These are phyloP conservation scores for Equus przewalskii DNA, from an alignment of 2,113 vertebrate genomes.

Conservation along the genomic window DNA sequence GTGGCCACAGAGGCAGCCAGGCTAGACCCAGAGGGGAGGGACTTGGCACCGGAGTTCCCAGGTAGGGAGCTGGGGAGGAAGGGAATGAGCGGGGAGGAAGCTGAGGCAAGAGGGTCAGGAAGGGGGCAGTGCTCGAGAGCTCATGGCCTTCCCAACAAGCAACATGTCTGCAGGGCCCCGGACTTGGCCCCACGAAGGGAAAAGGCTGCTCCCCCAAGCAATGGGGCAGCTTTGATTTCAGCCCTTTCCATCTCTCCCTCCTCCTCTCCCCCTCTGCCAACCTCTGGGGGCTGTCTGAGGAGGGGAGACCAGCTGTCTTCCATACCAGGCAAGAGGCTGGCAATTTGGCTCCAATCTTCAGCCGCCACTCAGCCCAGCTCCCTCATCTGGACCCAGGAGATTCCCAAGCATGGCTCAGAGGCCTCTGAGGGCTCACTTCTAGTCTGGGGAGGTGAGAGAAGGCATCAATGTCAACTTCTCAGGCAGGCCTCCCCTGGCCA, in stretches of 20 bases:
- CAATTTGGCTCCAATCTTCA: background rate
- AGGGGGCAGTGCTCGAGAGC: background rate
- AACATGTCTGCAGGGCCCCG: background rate
- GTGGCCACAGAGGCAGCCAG: conserved; percentile 33
- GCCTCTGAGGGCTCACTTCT: background rate
- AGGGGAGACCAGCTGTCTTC: background rate
- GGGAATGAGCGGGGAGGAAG: conserved; percentile 44
- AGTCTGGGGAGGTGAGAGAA: background rate
- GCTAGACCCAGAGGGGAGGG: conserved; percentile 36
- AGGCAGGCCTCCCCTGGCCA: conserved; percentile 15
- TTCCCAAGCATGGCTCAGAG: background rate
- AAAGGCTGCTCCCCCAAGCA: background rate
- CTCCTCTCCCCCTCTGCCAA: background rate
- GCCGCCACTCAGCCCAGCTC: background rate
- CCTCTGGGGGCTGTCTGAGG: background rate
- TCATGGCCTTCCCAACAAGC: background rate
- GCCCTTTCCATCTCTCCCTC: background rate
- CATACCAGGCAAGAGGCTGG: background rate
- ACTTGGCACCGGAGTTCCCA: background rate
- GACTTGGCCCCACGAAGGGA: background rate
- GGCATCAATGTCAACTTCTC: background rate
- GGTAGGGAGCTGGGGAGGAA: conserved; percentile 12
- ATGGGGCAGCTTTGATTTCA: fast-evolving
- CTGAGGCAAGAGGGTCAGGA: conserved; percentile 35
- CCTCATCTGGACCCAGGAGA: background rate